These are phyloP conservation scores for Xestia xanthographa DNA, from an alignment of 2,888 invertebrate species.

Conservation along the genomic window DNA sequence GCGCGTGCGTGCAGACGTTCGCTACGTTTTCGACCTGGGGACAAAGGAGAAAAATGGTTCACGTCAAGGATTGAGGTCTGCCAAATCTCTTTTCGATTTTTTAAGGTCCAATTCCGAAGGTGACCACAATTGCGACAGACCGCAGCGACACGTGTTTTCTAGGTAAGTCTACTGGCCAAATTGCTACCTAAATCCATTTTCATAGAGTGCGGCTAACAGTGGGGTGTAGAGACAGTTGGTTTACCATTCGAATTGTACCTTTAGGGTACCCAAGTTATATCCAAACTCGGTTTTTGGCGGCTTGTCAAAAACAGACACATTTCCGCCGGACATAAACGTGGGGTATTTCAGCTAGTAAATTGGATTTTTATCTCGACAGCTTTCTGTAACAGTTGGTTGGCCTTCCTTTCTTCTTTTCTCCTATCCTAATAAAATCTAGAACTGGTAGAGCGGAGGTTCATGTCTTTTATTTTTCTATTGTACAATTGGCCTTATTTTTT, in stretches of 20 bases:
- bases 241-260: neutral
- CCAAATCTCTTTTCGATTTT: neutral
- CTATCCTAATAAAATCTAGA: conserved; percentile 36
- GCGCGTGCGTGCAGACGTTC: conserved; percentile 97
- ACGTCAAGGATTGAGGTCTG: neutral
- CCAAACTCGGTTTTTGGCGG: neutral
- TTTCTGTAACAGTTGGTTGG: conserved; percentile 5
- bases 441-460: neutral
- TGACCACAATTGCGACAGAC: neutral
- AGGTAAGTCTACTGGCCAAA: neutral
- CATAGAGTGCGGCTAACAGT: neutral
- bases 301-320: conserved; percentile 14
- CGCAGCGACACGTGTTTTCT: neutral
- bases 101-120: neutral
- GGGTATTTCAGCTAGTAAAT: conserved; percentile 22
- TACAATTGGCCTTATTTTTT: neutral
- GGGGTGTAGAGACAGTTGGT: neutral
- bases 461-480: neutral
- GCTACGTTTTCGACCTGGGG: conserved; percentile 96
- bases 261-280: neutral
- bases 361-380: conserved; percentile 38
- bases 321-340: conserved; percentile 4
- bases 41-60: conserved; percentile 10
- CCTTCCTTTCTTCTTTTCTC: conserved; percentile 10
- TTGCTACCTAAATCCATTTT: neutral